Conservation (phyloP, 2,888 invertebrate species). For the Lasioglossum morio region DNA sequence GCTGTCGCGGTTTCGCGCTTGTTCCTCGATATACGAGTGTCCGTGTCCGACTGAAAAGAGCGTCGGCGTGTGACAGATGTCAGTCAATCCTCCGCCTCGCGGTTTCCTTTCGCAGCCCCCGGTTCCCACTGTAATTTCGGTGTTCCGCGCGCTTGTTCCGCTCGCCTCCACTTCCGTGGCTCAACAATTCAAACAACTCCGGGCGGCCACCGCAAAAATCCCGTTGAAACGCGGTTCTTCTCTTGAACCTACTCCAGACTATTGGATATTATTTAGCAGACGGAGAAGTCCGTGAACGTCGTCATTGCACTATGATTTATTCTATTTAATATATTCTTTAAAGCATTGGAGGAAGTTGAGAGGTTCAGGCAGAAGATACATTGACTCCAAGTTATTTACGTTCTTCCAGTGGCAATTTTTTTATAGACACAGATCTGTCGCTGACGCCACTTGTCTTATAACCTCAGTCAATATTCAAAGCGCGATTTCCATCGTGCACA, state of each 20-base stretch:
- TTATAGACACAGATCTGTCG: background rate
- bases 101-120: slow-evolving; percentile 23
- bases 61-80: slow-evolving; percentile 53
- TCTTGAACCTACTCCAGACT: background rate
- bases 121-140: slow-evolving; percentile 41
- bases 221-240: background rate
- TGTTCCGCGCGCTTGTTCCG: slow-evolving; percentile 13
- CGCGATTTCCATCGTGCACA: background rate
- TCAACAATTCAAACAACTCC: background rate
- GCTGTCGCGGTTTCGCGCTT: slow-evolving; percentile 52
- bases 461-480: background rate
- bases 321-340: no score
- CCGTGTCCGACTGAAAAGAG: slow-evolving; percentile 23
- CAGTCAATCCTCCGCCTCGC: slow-evolving; percentile 40
- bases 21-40: slow-evolving; percentile 22
- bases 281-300: no score
- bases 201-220: background rate
- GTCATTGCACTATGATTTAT: no score
- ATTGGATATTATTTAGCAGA: background rate
- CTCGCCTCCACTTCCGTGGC: slow-evolving; percentile 27
- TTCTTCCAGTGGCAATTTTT: background rate
- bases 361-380: background rate
- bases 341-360: background rate
- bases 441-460: background rate
- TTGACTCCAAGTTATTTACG: background rate